Base-by-base conservation (phyloP, 2,888 invertebrate genomes). In the Meandrusa payeni region DNA sequence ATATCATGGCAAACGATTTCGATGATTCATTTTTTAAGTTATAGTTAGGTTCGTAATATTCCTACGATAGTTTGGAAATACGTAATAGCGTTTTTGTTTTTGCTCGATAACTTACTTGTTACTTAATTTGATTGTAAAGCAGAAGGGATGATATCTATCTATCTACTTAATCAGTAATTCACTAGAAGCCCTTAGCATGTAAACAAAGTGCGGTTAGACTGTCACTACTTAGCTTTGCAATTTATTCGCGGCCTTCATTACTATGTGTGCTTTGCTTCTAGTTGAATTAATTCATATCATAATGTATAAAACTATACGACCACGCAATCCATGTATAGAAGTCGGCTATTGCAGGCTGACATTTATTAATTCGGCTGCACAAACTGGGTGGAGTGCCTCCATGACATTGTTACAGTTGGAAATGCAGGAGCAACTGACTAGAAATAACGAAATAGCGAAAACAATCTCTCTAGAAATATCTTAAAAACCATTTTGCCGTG, bases 371-470 rank as follows among this genome's bases (percentile, higher is more conserved):
- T 32, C 11, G 13, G 36, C 20, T 52, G 45, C 46, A 49, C 47
- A 50, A 41, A 36, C 47, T 55, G 52, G 57, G 55, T 57, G 53
- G 47, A 55, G 46, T 44, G 40, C 61, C 44, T 51, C 67, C 66
- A 56, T 69, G 67, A 69, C 66, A 68, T 68, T 69, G 65, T 68
- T 68, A 58, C 54, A 61, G 45, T 56, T 57, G 38, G 36, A 48
- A 38, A 51, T 52, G 51, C 41, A 34, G 51, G 51, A 44, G 33
- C 12, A 19, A 27, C 11, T 19, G 3, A 22, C 19, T n/a, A n/a
- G n/a, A n/a, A 26, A 22, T 13, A 39, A 3, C 15, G 26, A n/a
- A 39, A 15, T 31, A 31, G 5, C 46, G 9, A 47, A 56, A 50
- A 28, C 47, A 32, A 44, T 39, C 44, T 43, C 43, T 61, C 52